A percentile compares a stretch with the other conserved stretches of the same genome.
Evolutionary conservation across 1,140 invertebrate species (phyloP).

Genomic region (Pseudoatta argentina): DNA sequence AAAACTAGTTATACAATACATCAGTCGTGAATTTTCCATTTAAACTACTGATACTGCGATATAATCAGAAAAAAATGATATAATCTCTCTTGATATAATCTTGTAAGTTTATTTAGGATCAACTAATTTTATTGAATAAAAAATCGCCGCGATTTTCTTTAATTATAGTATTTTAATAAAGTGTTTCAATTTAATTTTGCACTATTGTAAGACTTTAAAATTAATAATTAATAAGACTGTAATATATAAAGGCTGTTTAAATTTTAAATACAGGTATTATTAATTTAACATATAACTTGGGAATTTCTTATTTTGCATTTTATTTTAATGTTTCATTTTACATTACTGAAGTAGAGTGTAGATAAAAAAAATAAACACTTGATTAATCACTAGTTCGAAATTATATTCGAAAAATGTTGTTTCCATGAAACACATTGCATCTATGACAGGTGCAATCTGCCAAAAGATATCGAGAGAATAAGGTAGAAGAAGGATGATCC

Average conservation of each 20-base stretch:
- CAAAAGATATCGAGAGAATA: constrained; percentile 44
- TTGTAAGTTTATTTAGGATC: not conserved
- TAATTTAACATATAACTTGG: not conserved
- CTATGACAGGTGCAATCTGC: constrained; percentile 68
- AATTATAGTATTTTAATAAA: not conserved
- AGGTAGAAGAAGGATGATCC: constrained; percentile 2
- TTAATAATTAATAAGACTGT: not conserved
- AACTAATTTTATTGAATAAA: not conserved
- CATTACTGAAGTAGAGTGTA: not conserved
- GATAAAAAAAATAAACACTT: not conserved
- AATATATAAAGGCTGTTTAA: not conserved
- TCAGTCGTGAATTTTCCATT: not conserved
- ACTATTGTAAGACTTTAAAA: too few species aligned
- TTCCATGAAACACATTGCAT: constrained; percentile 5
- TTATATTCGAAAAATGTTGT: not conserved
- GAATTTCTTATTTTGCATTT: not conserved
- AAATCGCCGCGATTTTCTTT: not conserved
- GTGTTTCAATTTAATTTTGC: not conserved
- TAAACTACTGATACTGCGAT: not conserved
- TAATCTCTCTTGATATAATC: not conserved
- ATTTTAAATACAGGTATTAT: not conserved
- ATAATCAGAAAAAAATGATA: not conserved
- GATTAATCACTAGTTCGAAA: not conserved
- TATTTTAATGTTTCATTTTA: not conserved
- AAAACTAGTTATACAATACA: constrained; percentile 14